These are phyloP conservation scores for Paratilapia polleni DNA, from an alignment of 2,113 vertebrate species.

Conservation along the genomic window DNA sequence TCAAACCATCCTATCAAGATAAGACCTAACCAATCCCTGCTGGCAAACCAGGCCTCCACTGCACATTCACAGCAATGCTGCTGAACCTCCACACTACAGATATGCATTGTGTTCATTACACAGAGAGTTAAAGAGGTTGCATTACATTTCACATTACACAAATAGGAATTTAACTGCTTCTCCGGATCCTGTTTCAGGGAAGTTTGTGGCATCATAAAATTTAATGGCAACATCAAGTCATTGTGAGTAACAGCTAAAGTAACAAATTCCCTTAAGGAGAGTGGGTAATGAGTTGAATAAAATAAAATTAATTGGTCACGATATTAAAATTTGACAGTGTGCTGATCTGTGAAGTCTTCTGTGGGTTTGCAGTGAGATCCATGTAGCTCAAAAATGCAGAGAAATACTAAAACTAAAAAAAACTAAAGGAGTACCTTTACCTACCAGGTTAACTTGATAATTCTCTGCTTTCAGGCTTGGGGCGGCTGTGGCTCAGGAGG, in stretches of 20 bases:
- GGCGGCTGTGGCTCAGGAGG: no score
- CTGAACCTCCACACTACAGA: conserved; percentile 2
- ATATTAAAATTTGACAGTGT: background rate
- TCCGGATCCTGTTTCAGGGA: background rate
- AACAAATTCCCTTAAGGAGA: background rate
- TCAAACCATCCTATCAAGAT: conserved; percentile 74
- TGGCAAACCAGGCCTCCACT: conserved; percentile 23
- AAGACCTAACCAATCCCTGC: conserved; percentile 61
- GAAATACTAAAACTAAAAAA: no score
- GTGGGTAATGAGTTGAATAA: background rate
- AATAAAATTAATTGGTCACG: background rate
- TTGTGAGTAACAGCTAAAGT: background rate
- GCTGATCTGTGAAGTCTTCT: background rate
- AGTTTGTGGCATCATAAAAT: background rate
- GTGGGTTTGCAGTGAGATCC: background rate
- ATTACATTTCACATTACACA: background rate
- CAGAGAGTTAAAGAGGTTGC: background rate
- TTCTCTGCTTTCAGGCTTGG: no score
- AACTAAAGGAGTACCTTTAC: no score
- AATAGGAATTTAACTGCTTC: background rate
- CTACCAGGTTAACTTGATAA: background rate
- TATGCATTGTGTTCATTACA: conserved; percentile 14
- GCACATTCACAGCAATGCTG: conserved; percentile 21
- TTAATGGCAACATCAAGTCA: background rate
- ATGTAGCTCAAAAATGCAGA: background rate